A percentile compares a stretch with the other conserved stretches of the same genome.
Conservation (phyloP, 2,888 invertebrate genomes). For the Selenia dentaria region DNA sequence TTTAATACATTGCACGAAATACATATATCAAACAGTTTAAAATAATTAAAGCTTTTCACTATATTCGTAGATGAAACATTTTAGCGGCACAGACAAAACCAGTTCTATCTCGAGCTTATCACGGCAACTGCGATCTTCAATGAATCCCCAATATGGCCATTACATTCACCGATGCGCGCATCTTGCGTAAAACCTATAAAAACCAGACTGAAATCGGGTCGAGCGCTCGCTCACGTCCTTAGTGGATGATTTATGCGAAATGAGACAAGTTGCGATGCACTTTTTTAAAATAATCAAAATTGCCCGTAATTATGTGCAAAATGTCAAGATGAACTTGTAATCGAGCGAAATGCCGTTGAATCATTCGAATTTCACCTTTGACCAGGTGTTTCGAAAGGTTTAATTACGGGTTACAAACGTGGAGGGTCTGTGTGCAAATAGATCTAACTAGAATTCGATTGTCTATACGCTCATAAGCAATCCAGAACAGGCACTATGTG, state of each 20-base stretch:
- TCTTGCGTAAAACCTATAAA: slow-evolving; percentile 25
- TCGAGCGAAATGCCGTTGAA: slow-evolving; percentile 19
- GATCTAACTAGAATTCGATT: too few species aligned
- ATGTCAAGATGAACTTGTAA: slow-evolving; percentile 56
- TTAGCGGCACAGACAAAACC: too few species aligned
- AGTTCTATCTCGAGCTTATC: neutral
- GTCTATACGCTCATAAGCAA: too few species aligned
- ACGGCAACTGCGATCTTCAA: neutral
- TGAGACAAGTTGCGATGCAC: slow-evolving; percentile 27
- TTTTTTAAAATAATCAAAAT: slow-evolving; percentile 42
- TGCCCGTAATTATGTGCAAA: slow-evolving; percentile 38
- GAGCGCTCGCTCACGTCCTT: slow-evolving; percentile 11
- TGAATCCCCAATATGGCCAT: slow-evolving; percentile 10
- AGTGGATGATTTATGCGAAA: slow-evolving; percentile 25
- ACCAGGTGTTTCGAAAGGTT: slow-evolving; percentile 5
- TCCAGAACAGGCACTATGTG: too few species aligned
- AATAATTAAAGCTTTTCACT: too few species aligned
- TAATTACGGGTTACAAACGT: neutral
- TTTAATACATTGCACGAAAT: too few species aligned
- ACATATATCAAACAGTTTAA: too few species aligned
- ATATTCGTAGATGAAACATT: too few species aligned
- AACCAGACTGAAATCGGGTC: slow-evolving; percentile 14
- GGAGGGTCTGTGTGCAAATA: neutral
- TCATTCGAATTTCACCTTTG: slow-evolving; percentile 16
- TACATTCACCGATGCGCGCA: slow-evolving; percentile 7